Evolutionary conservation across 30 jellyfish, hydroid and myxozoan genomes (phyloP), one percentile per base, ranked within the genome.

Genomic region (Cassiopea andromeda): DNA sequence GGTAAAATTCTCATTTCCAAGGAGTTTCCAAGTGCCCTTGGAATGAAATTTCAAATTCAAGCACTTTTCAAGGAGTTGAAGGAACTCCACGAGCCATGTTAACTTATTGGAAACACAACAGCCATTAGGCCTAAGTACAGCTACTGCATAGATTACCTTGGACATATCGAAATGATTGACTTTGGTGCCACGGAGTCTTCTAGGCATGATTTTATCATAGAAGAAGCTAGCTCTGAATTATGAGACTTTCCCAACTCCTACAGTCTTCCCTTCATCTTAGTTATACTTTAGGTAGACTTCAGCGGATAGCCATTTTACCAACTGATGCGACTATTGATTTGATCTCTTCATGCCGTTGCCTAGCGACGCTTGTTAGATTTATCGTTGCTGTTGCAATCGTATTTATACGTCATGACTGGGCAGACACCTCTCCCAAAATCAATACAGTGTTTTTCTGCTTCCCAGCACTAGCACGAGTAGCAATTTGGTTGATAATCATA

Each of bases 321-420:
- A 10, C 10, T 10, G 12, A 6, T 54, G 10, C 73, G 19, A 5
- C 15, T 70, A 16, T 54, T 70, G 57, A 14, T 14, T 70, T 70
- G 79, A 70, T 43, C 79, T 70, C 79, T 70, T 70, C 50, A n/a
- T 18, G 79, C 79, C 79, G 79, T 70, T 70, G 79, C 79, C 50
- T 70, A 1, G 79, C 27, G 1, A 70, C 75, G 64, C 73, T 14
- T 7, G 15, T 64, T 17, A 12, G 15, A 8, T n/a, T 70, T 1
- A 27, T 70, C 0, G 79, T 19, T 12, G 79, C 27, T 70, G 79
- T 70, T 70, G 79, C 64, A 3, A 0, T 10, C 38, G 38, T 27
- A 27, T 27, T 27, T 27, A 27, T 27, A 27, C 38, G 38, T 27
- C 38, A 27, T 27, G 38, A 27, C 38, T 27, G 38, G 38, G 38